These are phyloP conservation scores for Cylloceria caligata DNA, from an alignment of 2,888 invertebrate species.

Conservation along the genomic window DNA sequence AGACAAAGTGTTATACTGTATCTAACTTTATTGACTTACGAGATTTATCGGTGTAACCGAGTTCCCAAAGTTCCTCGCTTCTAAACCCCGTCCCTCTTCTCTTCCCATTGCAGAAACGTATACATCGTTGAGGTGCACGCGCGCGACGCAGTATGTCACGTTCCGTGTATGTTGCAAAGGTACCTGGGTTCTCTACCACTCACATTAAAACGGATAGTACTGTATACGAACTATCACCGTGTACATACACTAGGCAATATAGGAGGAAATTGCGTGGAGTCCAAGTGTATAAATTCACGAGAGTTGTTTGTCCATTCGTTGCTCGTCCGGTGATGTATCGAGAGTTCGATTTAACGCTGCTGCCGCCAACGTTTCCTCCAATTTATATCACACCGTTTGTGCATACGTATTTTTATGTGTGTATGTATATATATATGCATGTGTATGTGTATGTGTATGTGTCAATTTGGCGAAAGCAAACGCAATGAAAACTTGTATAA, in stretches of 20 bases:
- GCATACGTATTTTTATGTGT: neutral
- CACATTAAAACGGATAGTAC: constrained; percentile 23
- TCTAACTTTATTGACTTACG: constrained; percentile 63
- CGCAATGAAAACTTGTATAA: neutral
- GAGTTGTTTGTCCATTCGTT: constrained; percentile 66
- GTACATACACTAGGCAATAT: constrained; percentile 32
- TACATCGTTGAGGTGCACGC: constrained; percentile 11
- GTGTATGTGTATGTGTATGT: neutral
- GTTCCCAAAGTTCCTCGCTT: constrained; percentile 59
- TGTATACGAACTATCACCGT: constrained; percentile 37
- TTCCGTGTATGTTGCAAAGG: constrained; percentile 28
- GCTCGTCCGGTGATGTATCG: constrained; percentile 51
- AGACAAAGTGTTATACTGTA: constrained; percentile 60
- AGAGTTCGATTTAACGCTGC: constrained; percentile 63
- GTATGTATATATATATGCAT: no score
- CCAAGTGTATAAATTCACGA: constrained; percentile 63
- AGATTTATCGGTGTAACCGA: constrained; percentile 63
- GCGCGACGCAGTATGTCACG: constrained; percentile 58
- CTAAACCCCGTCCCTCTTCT: constrained; percentile 13
- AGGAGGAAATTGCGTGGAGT: constrained; percentile 64
- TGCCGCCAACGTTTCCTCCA: constrained; percentile 48
- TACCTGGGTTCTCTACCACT: constrained; percentile 40
- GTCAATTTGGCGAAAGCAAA: neutral
- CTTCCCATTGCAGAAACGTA: constrained; percentile 28
- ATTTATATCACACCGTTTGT: constrained; percentile 47